Base-by-base conservation (phyloP, 1,140 invertebrate species). In the Nomia melanderi region DNA sequence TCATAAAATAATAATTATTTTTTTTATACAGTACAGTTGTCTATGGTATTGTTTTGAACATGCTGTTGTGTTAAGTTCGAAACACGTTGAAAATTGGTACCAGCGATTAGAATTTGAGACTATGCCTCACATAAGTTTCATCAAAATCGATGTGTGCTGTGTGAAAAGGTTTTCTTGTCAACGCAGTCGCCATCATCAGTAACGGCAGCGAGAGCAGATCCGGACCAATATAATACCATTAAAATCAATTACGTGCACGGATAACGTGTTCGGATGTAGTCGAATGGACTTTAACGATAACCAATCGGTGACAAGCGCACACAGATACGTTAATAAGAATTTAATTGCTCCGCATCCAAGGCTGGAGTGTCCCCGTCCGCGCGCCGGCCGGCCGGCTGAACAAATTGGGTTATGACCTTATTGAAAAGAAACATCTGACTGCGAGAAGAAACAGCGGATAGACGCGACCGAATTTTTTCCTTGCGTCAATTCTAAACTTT, bases 351-450 rank as follows among this genome's bases (percentile, higher is more conserved):
- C 23, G 64, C 27, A 60, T 69, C 74, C 70, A 77, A 77, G 78
- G 60, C 36, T 31, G 31, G 33, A 66, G 33, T 31, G 36, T 65
- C 53, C 56, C 39, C 33, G 53, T 67, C 47, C 39, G 17, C 29
- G 5, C 17, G 53, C 9, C 41, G 27, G 54, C 29, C 5, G 17
- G 53, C 9, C 41, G 27, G 54, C 20, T 12, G 25, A 20, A 69
- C 66, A 81, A 78, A 78, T 81, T 78, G 50, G 79, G 79, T 81
- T 69, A 31, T 64, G 79, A 81, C 62, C 79, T 57, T 50, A 39
- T 78, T 78, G 60, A 73, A 54, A 70, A 20, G 25, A 47, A 78
- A 72, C 59, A 57, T 57, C 27, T 64, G 59, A 5, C 39, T 12
- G 47, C 27, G 41, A 54, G 14, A 69, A 64, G 39, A 47, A 65